phyloP scores from a whole-genome alignment of 2,888 invertebrate species.

The Melieria picta region DNA sequence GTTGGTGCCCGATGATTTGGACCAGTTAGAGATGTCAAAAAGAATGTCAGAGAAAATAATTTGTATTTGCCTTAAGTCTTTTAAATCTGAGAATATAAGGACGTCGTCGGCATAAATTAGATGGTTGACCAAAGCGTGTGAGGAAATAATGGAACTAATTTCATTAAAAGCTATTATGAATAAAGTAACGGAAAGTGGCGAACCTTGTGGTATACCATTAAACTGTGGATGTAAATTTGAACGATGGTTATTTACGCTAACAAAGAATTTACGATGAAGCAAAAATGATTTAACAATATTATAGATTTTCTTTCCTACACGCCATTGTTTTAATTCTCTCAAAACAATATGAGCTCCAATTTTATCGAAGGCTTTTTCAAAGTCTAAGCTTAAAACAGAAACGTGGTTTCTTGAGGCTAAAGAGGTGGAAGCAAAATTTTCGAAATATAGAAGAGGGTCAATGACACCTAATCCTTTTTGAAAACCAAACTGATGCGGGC shows the following conservation, averaged over 20 bases:
- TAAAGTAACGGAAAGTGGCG: no score
- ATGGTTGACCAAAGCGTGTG: no score
- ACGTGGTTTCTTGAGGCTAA: slow-evolving; percentile 11
- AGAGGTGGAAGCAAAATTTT: slow-evolving; percentile 14
- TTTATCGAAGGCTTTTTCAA: slow-evolving; percentile 18
- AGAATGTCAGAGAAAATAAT: background rate
- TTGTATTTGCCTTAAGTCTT: background rate
- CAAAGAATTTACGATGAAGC: background rate
- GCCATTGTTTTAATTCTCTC: slow-evolving; percentile 9
- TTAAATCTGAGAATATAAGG: background rate
- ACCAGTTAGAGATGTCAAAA: slow-evolving; percentile 7
- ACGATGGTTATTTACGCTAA: background rate
- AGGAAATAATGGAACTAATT: no score
- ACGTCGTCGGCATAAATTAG: no score
- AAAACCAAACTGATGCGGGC: slow-evolving; percentile 9
- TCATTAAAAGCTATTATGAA: no score
- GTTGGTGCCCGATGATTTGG: slow-evolving; percentile 4
- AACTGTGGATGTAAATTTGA: no score
- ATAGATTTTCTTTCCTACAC: background rate
- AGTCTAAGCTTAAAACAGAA: slow-evolving; percentile 10
- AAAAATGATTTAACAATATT: background rate
- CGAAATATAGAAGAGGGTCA: slow-evolving; percentile 14
- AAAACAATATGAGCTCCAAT: slow-evolving; percentile 7
- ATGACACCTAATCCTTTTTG: slow-evolving; percentile 10
- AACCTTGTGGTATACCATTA: no score